Evolutionary conservation across 2,888 invertebrate genomes (phyloP), one percentile per base, ranked within the genome.

Genomic region (Charanyca ferruginea): DNA sequence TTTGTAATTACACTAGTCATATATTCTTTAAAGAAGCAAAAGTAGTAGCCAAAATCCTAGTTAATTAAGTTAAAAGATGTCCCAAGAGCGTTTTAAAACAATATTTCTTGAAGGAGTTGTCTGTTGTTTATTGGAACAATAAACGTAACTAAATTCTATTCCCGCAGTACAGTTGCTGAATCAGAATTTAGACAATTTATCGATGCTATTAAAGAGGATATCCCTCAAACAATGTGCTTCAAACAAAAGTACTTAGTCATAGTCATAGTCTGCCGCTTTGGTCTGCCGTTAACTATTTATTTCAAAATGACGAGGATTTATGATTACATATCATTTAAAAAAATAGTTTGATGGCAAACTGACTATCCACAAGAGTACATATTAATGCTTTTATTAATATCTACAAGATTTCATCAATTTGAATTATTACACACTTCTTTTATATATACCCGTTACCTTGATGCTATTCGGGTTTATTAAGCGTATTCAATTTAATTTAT

Each of bases 1-100:
- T 35, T 5, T 5, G 2, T 18, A 45, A 45, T 28, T 42, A 3
- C 52, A 71, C 25, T n/a, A 47, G 18, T 4, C 9, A 28, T 54
- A 42, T 28, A 18, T 11, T 0, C 25, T 65, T 45, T 22, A 20
- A 47, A 22, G 9, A 68, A 42, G 41, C 9, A 3, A 48, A 45
- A 55, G 5, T 11, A 11, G 22, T 52, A 59, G 54, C 53, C 63
- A 63, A 45, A 74, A 42, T 44, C 20, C 18, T 35, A 20, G 20
- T 54, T 28, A 28, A 45, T 23, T 57, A 53, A 13, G 55, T 57
- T 25, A 59, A 57, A 48, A 45, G 7, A 51, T 22, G 22, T 42
- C 48, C 20, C 60, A 28, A 49, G 48, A 53, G 35, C 7, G 22
- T 53, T 45, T 41, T 41, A 35, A 61, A 61, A 57, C 16, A 42